Conservation (phyloP, 2,797 vertebrate species). For the Eutrigla gurnardus region DNA sequence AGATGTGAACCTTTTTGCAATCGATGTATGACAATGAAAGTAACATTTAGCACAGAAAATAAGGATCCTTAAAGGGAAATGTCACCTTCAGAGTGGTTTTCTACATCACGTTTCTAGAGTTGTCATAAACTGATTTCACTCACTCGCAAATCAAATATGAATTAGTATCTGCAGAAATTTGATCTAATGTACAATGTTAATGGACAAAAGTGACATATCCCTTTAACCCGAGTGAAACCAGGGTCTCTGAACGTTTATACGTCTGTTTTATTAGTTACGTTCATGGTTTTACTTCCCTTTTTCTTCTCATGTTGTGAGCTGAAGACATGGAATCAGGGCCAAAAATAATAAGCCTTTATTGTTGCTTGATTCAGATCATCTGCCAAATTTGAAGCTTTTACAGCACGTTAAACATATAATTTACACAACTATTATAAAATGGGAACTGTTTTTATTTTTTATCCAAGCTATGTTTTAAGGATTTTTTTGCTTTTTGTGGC, state of each 20-base stretch:
- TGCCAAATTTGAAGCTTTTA: too few relatives aligned
- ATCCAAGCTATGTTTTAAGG: too few relatives aligned
- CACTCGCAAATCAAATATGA: neutral
- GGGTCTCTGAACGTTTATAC: slow-evolving; percentile 10
- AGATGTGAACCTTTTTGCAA: slow-evolving; percentile 32
- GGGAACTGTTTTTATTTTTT: too few relatives aligned
- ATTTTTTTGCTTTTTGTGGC: too few relatives aligned
- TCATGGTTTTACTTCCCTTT: too few relatives aligned
- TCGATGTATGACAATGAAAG: slow-evolving; percentile 39
- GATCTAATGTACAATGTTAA: neutral
- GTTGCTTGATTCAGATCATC: too few relatives aligned
- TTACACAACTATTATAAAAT: too few relatives aligned
- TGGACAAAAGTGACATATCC: slow-evolving; percentile 32
- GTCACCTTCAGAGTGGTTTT: neutral
- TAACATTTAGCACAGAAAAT: slow-evolving; percentile 49
- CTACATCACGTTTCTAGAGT: neutral
- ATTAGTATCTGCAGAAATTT: neutral
- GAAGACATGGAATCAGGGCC: too few relatives aligned
- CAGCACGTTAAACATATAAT: too few relatives aligned
- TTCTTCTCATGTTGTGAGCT: too few relatives aligned
- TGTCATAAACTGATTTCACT: slow-evolving; percentile 11
- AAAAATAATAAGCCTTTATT: too few relatives aligned
- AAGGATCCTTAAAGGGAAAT: slow-evolving; percentile 32
- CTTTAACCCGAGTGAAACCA: slow-evolving; percentile 32
- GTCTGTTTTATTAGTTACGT: too few relatives aligned